Base-by-base conservation (phyloP, 2,888 invertebrate species). In the Sarcophaga variegata region DNA sequence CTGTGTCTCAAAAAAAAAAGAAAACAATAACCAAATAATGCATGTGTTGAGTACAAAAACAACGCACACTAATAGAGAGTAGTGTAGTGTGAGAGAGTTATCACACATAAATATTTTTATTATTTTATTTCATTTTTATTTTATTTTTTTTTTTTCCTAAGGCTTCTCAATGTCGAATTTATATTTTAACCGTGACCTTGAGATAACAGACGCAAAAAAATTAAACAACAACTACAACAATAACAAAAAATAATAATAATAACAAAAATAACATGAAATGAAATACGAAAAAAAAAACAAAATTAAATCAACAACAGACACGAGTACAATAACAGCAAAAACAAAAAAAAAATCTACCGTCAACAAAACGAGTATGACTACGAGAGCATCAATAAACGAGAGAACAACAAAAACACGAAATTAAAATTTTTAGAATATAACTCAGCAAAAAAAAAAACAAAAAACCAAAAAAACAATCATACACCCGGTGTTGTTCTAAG, bases 111-210 rank as follows among this genome's bases (percentile, higher is more conserved):
- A 22, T 22, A 81, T 27, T 69, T 70, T 20, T 47, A 5, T 37
- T 45, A 10, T 67, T 20, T 54, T 59, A 60, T 66, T 66, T 22
- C 69, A 60, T 49, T 78, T 62, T 17, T 47, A 63, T 79, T 62
- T 62, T n/a, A 25, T 62, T 76, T 20, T 63, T 22, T 63, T 22
- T 71, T 76, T 81, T 89, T 88, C 81, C 80, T 88, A 86, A 88
- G 86, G 82, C 83, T 79, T 85, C 81, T 89, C 88, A 88, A 87
- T 88, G 87, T 84, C 84, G 85, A 89, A 89, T 89, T 90, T 85
- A 83, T 87, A 91, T 90, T 91, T 90, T 89, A 91, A 89, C 91
- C 90, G 90, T 92, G 91, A 92, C 91, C 92, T 91, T 91, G 91
- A 91, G 92, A 91, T 91, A 92, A 83, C 83, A 88, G 83, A 87